Evolutionary conservation across 2,113 vertebrate genomes (phyloP).

Genomic region (Patagioenas fasciata): DNA sequence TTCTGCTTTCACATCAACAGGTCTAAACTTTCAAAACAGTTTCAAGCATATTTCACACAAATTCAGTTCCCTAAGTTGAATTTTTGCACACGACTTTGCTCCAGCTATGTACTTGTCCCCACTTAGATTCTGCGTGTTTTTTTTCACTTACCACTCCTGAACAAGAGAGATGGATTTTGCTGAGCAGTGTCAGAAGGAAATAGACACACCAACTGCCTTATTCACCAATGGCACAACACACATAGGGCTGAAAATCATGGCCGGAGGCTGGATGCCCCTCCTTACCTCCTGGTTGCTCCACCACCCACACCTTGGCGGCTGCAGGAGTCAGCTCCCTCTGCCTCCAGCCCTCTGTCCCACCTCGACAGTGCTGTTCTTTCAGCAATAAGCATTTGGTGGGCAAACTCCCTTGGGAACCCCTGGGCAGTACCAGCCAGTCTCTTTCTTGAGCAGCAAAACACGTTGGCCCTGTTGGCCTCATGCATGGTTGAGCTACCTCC

Average conservation of each 20-base stretch:
- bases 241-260: accelerated
- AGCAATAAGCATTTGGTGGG: not conserved
- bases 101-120: not conserved
- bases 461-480: not conserved
- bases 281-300: no score
- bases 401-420: not conserved
- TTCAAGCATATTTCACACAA: accelerated
- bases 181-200: not conserved
- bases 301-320: accelerated
- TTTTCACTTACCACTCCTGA: not conserved
- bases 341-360: not conserved
- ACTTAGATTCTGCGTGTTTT: not conserved
- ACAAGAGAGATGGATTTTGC: not conserved
- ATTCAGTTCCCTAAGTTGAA: not conserved
- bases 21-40: accelerated
- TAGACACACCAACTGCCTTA: accelerated
- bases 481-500: accelerated
- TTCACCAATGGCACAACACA: accelerated
- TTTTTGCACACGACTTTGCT: not conserved
- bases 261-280: not conserved
- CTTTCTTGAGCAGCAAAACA: not conserved
- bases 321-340: not conserved
- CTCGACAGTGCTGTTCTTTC: not conserved
- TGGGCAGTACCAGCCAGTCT: not conserved
- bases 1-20: not conserved